Conservation (phyloP, 2,888 invertebrate genomes). For the Diarsia rubi region DNA sequence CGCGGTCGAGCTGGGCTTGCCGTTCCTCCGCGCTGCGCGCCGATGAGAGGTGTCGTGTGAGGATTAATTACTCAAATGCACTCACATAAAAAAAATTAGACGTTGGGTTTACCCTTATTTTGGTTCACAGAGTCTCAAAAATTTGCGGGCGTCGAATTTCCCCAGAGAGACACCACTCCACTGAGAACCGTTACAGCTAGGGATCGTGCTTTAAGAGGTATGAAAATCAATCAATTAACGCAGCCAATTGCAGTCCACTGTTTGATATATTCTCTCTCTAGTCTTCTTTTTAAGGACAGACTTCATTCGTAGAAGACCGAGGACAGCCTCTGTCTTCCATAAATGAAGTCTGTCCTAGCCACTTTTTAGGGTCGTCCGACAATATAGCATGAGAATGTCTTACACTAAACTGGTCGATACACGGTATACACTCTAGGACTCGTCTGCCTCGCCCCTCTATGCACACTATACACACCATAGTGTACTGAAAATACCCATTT, state of each 20-base stretch:
- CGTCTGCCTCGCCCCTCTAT: too few species aligned
- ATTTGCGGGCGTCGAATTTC: slow-evolving; percentile 64
- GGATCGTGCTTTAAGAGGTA: slow-evolving; percentile 73
- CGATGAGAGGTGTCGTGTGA: background rate
- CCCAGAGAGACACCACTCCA: slow-evolving; percentile 63
- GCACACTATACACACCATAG: too few species aligned
- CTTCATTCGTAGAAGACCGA: too few species aligned
- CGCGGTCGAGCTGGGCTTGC: background rate
- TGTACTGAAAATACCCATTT: too few species aligned
- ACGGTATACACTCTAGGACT: background rate
- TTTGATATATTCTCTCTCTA: too few species aligned
- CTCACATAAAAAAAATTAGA: background rate
- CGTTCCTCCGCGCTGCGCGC: background rate
- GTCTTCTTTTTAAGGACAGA: too few species aligned
- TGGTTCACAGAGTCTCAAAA: slow-evolving; percentile 80
- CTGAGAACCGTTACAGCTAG: slow-evolving; percentile 62
- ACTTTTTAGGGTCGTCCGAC: background rate
- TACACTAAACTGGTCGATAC: background rate
- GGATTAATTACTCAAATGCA: background rate
- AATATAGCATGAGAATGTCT: background rate
- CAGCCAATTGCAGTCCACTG: background rate
- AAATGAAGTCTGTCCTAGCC: background rate
- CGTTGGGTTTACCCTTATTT: background rate
- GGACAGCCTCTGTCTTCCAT: background rate
- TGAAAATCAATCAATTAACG: background rate